Conservation (phyloP, 2,113 vertebrate species). For the Sialia sialis region DNA sequence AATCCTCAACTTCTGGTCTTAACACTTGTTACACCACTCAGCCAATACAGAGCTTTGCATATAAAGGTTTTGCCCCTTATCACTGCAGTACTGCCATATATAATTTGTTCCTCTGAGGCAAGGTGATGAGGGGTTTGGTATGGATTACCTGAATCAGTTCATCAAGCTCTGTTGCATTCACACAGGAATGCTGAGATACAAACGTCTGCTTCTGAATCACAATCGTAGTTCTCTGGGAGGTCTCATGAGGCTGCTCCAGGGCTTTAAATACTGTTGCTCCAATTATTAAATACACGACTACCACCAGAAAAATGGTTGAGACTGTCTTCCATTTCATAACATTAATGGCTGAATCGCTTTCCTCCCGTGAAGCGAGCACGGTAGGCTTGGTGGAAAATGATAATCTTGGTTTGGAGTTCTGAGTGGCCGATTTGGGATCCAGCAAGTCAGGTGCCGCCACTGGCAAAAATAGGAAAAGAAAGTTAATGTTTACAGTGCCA, state of each 20-base stretch:
- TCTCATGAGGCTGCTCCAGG: slow-evolving; percentile 93
- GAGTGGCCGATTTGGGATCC: slow-evolving; percentile 93
- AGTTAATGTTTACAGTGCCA: slow-evolving; percentile 22
- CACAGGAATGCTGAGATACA: slow-evolving; percentile 84
- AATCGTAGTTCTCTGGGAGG: slow-evolving; percentile 85
- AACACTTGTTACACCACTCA: rapidly evolving
- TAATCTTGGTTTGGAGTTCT: slow-evolving; percentile 93
- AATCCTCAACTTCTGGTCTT: background rate
- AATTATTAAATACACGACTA: slow-evolving; percentile 93
- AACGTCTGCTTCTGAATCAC: slow-evolving; percentile 89
- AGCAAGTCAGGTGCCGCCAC: slow-evolving; percentile 98
- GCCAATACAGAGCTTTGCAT: background rate
- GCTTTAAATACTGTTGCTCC: slow-evolving; percentile 95
- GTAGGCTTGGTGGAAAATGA: slow-evolving; percentile 92
- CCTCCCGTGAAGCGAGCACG: slow-evolving; percentile 84
- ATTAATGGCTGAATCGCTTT: slow-evolving; percentile 83
- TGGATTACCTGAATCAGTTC: slow-evolving; percentile 89
- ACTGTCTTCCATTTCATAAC: slow-evolving; percentile 99
- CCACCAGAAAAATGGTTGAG: slow-evolving; percentile 94
- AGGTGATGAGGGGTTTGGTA: background rate
- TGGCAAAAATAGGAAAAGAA: slow-evolving; percentile 68
- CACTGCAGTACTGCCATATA: background rate
- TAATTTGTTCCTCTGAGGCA: background rate
- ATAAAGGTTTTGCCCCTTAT: background rate
- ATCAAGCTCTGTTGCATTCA: slow-evolving; percentile 92